Evolutionary conservation across 2,888 invertebrate species (phyloP).

Genomic region (Caenorhabditis becei): DNA sequence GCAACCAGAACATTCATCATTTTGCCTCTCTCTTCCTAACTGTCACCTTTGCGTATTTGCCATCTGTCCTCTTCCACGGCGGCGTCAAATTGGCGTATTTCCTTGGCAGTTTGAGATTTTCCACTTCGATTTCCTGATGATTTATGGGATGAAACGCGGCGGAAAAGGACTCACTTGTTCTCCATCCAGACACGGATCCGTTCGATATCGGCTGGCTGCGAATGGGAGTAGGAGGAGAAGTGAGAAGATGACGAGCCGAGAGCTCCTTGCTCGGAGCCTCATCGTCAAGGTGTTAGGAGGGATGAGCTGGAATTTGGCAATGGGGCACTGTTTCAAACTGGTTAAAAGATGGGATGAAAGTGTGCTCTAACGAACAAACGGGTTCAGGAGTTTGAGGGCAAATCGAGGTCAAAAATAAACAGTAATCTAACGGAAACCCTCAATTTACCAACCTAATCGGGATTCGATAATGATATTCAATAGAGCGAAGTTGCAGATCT

Average conservation of each 20-base stretch:
- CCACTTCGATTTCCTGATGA: constrained; percentile 7
- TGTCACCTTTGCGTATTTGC: constrained; percentile 25
- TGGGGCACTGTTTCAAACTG: too few species aligned
- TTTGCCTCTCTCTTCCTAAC: neutral
- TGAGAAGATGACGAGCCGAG: neutral
- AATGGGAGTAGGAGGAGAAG: neutral
- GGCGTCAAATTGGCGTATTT: constrained; percentile 42
- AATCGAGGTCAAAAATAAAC: too few species aligned
- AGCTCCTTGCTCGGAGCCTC: constrained; percentile 11
- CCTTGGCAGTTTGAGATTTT: constrained; percentile 6
- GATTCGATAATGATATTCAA: too few species aligned
- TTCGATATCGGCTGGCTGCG: neutral
- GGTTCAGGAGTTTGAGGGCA: too few species aligned
- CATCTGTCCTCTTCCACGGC: constrained; percentile 41
- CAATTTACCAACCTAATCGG: too few species aligned
- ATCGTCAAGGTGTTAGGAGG: constrained; percentile 5
- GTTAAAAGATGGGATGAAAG: too few species aligned
- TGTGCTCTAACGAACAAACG: too few species aligned
- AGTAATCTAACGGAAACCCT: too few species aligned
- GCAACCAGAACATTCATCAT: constrained; percentile 19
- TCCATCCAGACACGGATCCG: constrained; percentile 46
- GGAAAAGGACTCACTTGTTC: neutral
- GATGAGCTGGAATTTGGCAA: neutral
- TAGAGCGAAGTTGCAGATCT: too few species aligned
- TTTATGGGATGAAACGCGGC: neutral